These are phyloP conservation scores for Acronicta leporina DNA, from an alignment of 2,888 invertebrate genomes.

Conservation along the genomic window DNA sequence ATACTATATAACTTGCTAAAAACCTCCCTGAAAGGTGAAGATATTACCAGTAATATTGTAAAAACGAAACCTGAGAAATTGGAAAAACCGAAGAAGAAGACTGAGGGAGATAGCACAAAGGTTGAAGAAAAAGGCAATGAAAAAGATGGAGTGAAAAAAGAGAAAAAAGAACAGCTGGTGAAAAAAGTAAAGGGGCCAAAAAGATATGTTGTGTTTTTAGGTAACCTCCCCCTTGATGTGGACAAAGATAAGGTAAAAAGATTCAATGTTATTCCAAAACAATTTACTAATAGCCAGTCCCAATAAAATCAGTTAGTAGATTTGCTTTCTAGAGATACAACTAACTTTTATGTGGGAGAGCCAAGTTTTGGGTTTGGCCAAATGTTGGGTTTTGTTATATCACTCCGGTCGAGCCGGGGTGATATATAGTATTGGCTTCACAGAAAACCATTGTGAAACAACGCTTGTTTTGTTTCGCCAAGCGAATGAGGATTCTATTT, in stretches of 20 bases:
- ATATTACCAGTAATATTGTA: conserved; percentile 18
- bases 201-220: conserved; percentile 85
- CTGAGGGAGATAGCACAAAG: conserved; percentile 22
- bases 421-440: too few relatives aligned
- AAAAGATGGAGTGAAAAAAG: conserved; percentile 43
- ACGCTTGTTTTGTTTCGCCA: too few relatives aligned
- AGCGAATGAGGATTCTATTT: too few relatives aligned
- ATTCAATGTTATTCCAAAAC: too few relatives aligned
- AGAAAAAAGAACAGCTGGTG: conserved; percentile 36
- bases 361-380: too few relatives aligned
- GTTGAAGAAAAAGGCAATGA: conserved; percentile 19
- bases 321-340: too few relatives aligned
- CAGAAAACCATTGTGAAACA: too few relatives aligned
- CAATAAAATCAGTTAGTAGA: too few relatives aligned
- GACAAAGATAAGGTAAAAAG: conserved; percentile 73
- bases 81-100: conserved; percentile 22
- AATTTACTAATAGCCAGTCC: too few relatives aligned
- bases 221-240: conserved; percentile 78
- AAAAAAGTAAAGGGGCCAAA: conserved; percentile 74
- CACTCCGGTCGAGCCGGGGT: too few relatives aligned
- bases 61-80: conserved; percentile 32
- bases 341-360: too few relatives aligned
- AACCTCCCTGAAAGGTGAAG: conserved; percentile 54
- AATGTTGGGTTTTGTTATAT: too few relatives aligned
- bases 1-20: conserved; percentile 81